A percentile compares a stretch with the other conserved stretches of the same genome.
Evolutionary conservation across 2,888 invertebrate species (phyloP).

Genomic region (Agelastica alni): DNA sequence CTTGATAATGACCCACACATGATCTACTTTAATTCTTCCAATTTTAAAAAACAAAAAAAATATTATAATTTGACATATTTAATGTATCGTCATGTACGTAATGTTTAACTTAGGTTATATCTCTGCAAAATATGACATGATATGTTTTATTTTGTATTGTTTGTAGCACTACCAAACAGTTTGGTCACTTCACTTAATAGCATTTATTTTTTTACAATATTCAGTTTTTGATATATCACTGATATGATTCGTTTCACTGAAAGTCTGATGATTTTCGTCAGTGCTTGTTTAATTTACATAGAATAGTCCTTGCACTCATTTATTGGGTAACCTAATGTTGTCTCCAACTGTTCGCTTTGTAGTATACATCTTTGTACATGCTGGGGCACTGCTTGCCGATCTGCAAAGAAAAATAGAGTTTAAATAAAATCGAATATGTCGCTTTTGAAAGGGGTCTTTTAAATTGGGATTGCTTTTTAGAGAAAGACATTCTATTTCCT

Average conservation of each 20-base stretch:
- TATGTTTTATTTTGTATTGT: slow-evolving; percentile 49
- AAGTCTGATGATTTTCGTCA: slow-evolving; percentile 1
- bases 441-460: no score
- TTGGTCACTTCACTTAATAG: slow-evolving; percentile 42
- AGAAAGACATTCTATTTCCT: no score
- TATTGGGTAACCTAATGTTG: slow-evolving; percentile 64
- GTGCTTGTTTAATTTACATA: slow-evolving; percentile 22
- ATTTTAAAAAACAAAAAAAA: no score
- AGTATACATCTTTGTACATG: slow-evolving; percentile 91
- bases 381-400: slow-evolving; percentile 85
- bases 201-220: slow-evolving; percentile 1
- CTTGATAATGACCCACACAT: no score
- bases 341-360: slow-evolving; percentile 91
- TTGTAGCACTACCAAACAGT: slow-evolving; percentile 39
- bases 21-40: no score
- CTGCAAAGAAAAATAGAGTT: slow-evolving; percentile 61
- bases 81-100: no score
- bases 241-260: slow-evolving; percentile 28
- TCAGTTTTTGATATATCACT: slow-evolving; percentile 17
- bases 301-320: slow-evolving; percentile 16
- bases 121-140: slow-evolving; percentile 52
- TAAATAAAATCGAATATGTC: no score
- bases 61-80: no score
- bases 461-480: no score
- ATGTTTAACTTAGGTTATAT: slow-evolving; percentile 19